phyloP scores from a whole-genome alignment of 2,797 vertebrate genomes.

The Darevskia mixta region DNA sequence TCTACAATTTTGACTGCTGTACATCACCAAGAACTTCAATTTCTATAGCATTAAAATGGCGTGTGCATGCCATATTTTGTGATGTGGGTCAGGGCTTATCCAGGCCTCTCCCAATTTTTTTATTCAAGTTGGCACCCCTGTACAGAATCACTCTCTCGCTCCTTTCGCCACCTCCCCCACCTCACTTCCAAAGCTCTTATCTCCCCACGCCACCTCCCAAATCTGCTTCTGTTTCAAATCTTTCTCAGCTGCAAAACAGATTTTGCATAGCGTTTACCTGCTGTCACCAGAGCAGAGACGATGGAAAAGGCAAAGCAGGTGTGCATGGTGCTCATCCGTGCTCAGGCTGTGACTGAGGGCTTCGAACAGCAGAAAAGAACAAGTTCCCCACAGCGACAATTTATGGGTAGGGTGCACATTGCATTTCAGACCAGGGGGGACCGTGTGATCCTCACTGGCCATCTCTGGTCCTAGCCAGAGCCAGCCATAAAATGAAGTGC shows the following conservation, averaged over 20 bases:
- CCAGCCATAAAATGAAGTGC: neutral
- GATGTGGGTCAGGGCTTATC: no score
- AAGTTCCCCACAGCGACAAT: no score
- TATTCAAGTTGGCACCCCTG: no score
- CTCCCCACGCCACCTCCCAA: neutral
- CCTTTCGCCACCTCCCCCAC: neutral
- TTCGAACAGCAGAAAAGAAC: neutral
- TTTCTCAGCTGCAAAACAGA: neutral
- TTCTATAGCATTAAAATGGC: no score
- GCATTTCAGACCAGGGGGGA: neutral
- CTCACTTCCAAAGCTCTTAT: neutral
- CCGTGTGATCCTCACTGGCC: neutral
- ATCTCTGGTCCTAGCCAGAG: neutral
- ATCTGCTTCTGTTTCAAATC: neutral
- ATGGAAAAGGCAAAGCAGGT: neutral
- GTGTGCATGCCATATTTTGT: no score
- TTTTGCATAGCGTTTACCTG: neutral
- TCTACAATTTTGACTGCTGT: no score
- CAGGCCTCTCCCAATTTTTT: no score
- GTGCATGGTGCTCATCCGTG: neutral
- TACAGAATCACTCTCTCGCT: no score
- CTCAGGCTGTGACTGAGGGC: neutral
- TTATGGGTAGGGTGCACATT: neutral
- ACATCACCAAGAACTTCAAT: no score
- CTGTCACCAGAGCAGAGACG: neutral